Conservation (phyloP, 2,113 vertebrate species). For the Semicossyphus pulcher region DNA sequence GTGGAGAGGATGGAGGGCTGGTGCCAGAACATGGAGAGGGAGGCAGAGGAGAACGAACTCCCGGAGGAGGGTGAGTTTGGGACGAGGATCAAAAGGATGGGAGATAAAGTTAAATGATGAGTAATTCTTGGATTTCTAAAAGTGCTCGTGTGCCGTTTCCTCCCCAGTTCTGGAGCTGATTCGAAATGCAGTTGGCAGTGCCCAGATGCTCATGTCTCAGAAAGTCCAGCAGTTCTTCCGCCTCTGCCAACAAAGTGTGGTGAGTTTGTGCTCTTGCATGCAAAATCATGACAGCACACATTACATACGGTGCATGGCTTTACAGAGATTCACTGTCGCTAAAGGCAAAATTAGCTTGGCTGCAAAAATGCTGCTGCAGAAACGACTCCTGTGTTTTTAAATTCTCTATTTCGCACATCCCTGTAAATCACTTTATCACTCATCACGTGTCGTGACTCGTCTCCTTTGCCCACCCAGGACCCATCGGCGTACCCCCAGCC, state of each 20-base stretch:
- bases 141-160: conserved; percentile 12
- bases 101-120: not conserved
- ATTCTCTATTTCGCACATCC: not conserved
- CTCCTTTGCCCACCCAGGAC: conserved; percentile 82
- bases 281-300: conserved; percentile 34
- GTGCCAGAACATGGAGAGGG: conserved; percentile 98
- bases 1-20: conserved; percentile 98
- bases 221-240: conserved; percentile 99
- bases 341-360: conserved; percentile 4
- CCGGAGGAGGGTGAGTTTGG: conserved; percentile 92
- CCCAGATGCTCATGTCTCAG: conserved; percentile 98
- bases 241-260: conserved; percentile 98
- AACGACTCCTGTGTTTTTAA: not conserved
- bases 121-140: conserved; percentile 27
- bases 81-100: not conserved
- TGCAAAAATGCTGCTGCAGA: conserved; percentile 2
- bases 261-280: conserved; percentile 73
- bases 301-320: conserved; percentile 16
- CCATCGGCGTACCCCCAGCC: conserved; percentile 94
- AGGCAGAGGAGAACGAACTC: conserved; percentile 95
- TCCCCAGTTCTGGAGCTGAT: conserved; percentile 94
- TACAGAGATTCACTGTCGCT: not conserved
- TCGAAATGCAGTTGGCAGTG: conserved; percentile 93
- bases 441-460: not conserved
- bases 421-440: not conserved